phyloP scores from a whole-genome alignment of 2,113 vertebrate species.

The Notarius quadriscutis region DNA sequence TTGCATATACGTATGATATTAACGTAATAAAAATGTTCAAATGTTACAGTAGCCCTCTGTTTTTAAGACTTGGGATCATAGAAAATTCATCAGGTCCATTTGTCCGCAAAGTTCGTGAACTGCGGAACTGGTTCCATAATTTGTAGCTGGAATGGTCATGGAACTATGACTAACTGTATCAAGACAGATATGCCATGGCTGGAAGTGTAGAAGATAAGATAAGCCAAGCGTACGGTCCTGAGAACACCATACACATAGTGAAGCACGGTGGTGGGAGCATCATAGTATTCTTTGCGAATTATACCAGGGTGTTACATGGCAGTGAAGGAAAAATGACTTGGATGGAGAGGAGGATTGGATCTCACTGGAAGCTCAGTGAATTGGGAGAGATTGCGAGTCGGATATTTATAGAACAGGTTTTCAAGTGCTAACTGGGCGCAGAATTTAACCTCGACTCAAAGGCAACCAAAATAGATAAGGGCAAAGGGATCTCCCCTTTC shows the following conservation, averaged over 20 bases:
- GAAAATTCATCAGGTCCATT: too few relatives aligned
- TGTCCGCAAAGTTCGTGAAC: too few relatives aligned
- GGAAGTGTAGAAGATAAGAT: too few relatives aligned
- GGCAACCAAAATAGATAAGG: slow-evolving; percentile 9
- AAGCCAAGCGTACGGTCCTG: background rate
- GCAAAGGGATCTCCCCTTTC: background rate
- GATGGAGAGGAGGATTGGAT: background rate
- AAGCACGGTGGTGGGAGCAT: background rate
- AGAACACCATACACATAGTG: background rate
- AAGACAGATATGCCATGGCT: too few relatives aligned
- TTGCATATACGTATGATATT: too few relatives aligned
- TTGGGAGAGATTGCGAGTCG: background rate
- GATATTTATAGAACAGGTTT: background rate
- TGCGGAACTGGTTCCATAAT: too few relatives aligned
- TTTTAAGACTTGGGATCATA: too few relatives aligned
- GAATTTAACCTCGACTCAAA: slow-evolving; percentile 1
- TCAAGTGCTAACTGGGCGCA: background rate
- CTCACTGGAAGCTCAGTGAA: too few relatives aligned
- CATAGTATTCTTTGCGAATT: background rate
- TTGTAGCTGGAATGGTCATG: too few relatives aligned
- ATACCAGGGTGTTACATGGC: background rate
- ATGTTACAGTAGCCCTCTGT: too few relatives aligned
- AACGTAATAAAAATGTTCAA: too few relatives aligned
- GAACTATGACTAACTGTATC: too few relatives aligned
- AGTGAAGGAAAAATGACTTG: background rate